Conservation (phyloP, 2,113 vertebrate genomes). For the Eretmochelys imbricata region DNA sequence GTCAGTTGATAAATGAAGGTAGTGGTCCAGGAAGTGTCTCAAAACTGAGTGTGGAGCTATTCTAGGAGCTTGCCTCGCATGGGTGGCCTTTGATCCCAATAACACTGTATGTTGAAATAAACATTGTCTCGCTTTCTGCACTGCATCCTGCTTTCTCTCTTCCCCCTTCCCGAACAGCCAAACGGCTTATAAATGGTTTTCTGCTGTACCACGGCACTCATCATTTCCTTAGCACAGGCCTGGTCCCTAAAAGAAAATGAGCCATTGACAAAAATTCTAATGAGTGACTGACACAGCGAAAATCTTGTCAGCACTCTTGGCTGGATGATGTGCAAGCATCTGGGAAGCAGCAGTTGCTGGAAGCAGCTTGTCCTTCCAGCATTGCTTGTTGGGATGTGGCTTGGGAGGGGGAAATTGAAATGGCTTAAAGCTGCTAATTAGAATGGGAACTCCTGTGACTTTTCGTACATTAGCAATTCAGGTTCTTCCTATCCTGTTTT, state of each 20-base stretch:
- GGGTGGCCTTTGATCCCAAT: neutral
- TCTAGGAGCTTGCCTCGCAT: neutral
- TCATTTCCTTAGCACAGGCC: slow-evolving; percentile 26
- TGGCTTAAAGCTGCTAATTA: neutral
- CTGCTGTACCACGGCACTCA: neutral
- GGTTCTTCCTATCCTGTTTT: neutral
- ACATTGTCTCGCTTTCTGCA: slow-evolving; percentile 24
- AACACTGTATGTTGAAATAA: accelerated
- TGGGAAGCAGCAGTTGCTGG: neutral
- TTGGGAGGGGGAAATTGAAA: neutral
- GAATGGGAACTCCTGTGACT: neutral
- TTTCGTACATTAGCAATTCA: neutral
- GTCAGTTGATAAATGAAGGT: slow-evolving; percentile 28
- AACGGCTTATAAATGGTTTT: slow-evolving; percentile 9
- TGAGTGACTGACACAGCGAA: neutral
- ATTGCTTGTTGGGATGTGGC: accelerated
- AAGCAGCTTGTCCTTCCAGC: neutral
- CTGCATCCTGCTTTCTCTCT: neutral
- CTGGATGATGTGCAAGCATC: neutral
- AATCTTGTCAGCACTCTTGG: neutral
- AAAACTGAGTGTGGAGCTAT: neutral
- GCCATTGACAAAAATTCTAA: neutral
- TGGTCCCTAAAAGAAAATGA: slow-evolving; percentile 6
- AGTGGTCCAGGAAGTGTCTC: neutral
- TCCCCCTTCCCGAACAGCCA: neutral